These are phyloP conservation scores for Pelosia muscerda DNA, from an alignment of 2,888 invertebrate species.

Conservation along the genomic window DNA sequence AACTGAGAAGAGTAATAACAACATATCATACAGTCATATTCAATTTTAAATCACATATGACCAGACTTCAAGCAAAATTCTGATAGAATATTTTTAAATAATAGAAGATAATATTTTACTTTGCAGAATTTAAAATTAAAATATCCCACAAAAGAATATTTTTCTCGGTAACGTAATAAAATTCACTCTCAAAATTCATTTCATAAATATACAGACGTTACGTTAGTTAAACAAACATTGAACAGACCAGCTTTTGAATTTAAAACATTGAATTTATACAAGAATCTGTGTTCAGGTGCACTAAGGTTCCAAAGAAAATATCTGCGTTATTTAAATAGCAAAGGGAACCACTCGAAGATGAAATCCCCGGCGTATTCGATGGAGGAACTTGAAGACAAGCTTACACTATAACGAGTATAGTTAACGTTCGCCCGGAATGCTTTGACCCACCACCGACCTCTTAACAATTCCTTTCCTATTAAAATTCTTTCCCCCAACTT, in stretches of 20 bases:
- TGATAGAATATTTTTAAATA: background rate
- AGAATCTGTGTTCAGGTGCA: conserved; percentile 46
- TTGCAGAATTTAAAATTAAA: conserved; percentile 13
- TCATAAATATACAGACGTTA: conserved; percentile 43
- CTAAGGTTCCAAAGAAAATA: conserved; percentile 56
- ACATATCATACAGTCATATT: no score
- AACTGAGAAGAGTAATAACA: no score
- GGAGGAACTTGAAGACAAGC: conserved; percentile 61
- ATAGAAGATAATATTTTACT: background rate
- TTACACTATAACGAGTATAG: conserved; percentile 68
- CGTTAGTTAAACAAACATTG: conserved; percentile 48
- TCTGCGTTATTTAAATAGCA: conserved; percentile 65
- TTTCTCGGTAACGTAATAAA: conserved; percentile 21
- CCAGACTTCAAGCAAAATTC: background rate
- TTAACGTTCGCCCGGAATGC: conserved; percentile 66
- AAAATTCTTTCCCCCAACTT: conserved; percentile 77
- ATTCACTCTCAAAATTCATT: conserved; percentile 38
- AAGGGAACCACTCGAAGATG: conserved; percentile 62
- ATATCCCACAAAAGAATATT: conserved; percentile 14
- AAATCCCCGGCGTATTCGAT: conserved; percentile 60
- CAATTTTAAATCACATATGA: background rate
- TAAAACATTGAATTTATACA: conserved; percentile 52
- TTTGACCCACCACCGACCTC: conserved; percentile 70
- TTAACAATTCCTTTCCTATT: conserved; percentile 77
- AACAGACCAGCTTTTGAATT: conserved; percentile 50